Conservation (phyloP, 2,888 invertebrate genomes). For the Pristionchus fissidentatus region DNA sequence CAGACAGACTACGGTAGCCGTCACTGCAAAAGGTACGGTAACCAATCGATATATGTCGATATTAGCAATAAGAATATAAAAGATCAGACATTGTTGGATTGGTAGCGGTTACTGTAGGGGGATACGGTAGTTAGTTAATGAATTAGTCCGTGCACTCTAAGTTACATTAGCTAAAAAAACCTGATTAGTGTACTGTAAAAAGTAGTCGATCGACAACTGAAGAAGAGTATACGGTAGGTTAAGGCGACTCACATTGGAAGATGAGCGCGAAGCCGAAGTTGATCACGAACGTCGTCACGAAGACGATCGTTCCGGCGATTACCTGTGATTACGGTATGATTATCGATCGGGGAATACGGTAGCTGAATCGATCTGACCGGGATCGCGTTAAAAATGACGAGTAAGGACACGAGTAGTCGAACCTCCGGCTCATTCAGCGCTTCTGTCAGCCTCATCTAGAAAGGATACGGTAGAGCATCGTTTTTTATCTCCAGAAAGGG, state of each 20-base stretch:
- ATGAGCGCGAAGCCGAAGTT: slow-evolving; percentile 45
- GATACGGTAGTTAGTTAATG: too few species aligned
- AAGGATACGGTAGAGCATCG: too few species aligned
- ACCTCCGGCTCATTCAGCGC: slow-evolving; percentile 17
- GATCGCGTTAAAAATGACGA: slow-evolving; percentile 4
- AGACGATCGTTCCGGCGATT: slow-evolving; percentile 16
- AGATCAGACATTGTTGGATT: too few species aligned
- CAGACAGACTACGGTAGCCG: slow-evolving; percentile 43
- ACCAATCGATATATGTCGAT: slow-evolving; percentile 1
- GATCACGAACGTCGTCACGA: slow-evolving; percentile 36
- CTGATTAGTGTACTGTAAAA: too few species aligned
- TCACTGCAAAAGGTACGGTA: background rate
- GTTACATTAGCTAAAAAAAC: too few species aligned
- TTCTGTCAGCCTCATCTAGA: slow-evolving; percentile 17
- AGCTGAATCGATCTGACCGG: background rate
- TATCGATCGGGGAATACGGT: background rate
- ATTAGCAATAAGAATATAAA: too few species aligned
- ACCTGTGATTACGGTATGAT: background rate
- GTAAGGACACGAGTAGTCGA: background rate
- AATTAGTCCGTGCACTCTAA: too few species aligned
- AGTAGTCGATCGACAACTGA: background rate
- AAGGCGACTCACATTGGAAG: slow-evolving; percentile 39
- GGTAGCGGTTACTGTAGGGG: too few species aligned
- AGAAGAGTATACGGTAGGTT: background rate
- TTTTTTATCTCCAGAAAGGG: background rate